Evolutionary conservation across 2,888 invertebrate genomes (phyloP), one percentile per base, ranked within the genome.

Genomic region (Sclerodermus sp.): DNA sequence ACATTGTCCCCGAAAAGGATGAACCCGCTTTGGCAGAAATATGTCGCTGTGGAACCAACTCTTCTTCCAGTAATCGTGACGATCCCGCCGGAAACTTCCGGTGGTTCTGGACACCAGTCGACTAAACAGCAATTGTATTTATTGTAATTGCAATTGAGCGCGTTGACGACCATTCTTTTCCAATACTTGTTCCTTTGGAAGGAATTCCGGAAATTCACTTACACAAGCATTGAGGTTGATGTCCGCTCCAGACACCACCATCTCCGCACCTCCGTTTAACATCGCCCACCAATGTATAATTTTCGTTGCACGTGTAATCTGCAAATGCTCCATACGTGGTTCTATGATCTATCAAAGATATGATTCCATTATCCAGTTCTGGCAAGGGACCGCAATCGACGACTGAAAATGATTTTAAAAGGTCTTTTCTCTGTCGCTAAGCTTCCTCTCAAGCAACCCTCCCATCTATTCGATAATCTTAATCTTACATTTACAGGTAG

Each of bases 21-120:
- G 74, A 91, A 92, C 45, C 94, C 95, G 54, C 87, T 83, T 68
- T 90, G 87, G 66, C 94, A 95, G 3, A 83, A 82, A 70, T 93
- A 95, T 0, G 85, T 86, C 0, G 93, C 91, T 0, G 88, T 85
- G 0, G 91, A 90, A 1, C 92, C 92, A 2, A 90, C 89, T 54
- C 89, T 85, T 60, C 87, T 87, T 1, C 93, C 91, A 1, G 84
- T 84, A 6, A 85, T 84, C 1, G 81, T 77, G 0, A 93, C 88
- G 0, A 85, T 79, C 1, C 91, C 92, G 0, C 93, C 93, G 6
- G 86, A 81, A 1, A 93, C 87, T 30, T 83, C 82, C 0, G 89
- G 89, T 0, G 93, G 92, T 56, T 90, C 90, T 0, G 91, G 89
- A 73, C 94, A 94, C 93, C 93, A 88, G 78, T 92, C 88, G 71